Evolutionary conservation across 2,888 invertebrate species (phyloP), one percentile per base, ranked within the genome.

Genomic region (Rotaria magnacalcarata): DNA sequence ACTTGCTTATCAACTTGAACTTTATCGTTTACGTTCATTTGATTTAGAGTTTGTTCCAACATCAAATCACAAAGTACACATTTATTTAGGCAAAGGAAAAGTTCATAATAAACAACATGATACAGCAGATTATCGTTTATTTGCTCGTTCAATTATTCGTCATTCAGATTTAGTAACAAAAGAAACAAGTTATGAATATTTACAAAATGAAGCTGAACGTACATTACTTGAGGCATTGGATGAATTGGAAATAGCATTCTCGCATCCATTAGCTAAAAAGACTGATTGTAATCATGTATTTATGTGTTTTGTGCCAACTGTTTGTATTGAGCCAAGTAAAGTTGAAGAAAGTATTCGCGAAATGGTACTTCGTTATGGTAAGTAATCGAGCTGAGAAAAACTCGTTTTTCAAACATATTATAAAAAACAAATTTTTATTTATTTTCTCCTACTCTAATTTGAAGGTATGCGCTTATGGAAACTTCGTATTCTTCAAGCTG

Each of bases 251-350:
- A 96, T 98, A 21, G 97, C 97, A 0, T 97, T 96, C 91, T 96
- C 96, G 0, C 97, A 97, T 91, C 95, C 95, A 0, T 93, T 95
- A 86, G 96, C 96, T 10, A 94, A 89, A 88, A 93, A 96, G 87
- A 97, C 97, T 0, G 98, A 99, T 90, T 97, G 98, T 91, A 99
- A 99, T 92, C 98, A 99, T 90, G 97, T 99, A 86, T 99, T 98
- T 93, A 93, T 99, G 86, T 97, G 97, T 92, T 98, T 99, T 90
- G 96, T 97, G 41, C 98, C 98, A n/a, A 96, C 97, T 0, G 96
- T 98, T 21, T 95, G 97, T 84, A 96, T 97, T 95, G 97, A 98
- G 91, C 96, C 96, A 0, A 94, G 94, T 5, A 96, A 94, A 94
- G 95, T 98, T 88, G 97, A 96, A 90, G 97, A 98, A 90, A 97